phyloP scores from a whole-genome alignment of 2,888 invertebrate genomes.

The Papilio demoleus region DNA sequence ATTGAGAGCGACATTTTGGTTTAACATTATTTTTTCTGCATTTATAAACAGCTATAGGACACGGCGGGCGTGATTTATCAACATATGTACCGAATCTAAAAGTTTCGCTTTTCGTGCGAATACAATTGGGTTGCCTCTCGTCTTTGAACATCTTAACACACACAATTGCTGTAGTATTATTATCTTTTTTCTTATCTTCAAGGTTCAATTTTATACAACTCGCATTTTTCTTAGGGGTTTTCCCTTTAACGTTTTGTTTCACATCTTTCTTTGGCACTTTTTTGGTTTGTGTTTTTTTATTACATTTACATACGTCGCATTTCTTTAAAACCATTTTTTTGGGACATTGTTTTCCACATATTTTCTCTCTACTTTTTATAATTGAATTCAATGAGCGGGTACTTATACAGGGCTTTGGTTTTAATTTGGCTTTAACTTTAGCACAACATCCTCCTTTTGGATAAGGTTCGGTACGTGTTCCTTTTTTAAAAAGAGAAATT shows the following conservation, averaged over 20 bases:
- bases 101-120: conserved; percentile 26
- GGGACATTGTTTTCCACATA: background rate
- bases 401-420: conserved; percentile 9
- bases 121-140: conserved; percentile 8
- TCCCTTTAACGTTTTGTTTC: conserved; percentile 14
- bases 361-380: conserved; percentile 22
- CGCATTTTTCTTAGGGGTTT: conserved; percentile 9
- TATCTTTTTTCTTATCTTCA: conserved; percentile 24
- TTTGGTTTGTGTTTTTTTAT: conserved; percentile 36
- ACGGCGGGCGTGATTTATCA: conserved; percentile 7
- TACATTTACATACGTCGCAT: conserved; percentile 24
- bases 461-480: conserved; percentile 2
- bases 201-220: conserved; percentile 1
- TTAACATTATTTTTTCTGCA: conserved; percentile 16
- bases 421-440: conserved; percentile 23
- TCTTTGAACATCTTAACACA: conserved; percentile 13
- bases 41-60: background rate
- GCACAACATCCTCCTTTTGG: conserved; percentile 11
- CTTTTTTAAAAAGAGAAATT: conserved; percentile 30
- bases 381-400: background rate
- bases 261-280: conserved; percentile 27
- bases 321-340: background rate
- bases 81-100: conserved; percentile 2
- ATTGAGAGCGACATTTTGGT: conserved; percentile 7
- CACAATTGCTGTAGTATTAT: background rate